These are phyloP conservation scores for Helicoverpa zea DNA, from an alignment of 1,140 invertebrate species.

Conservation along the genomic window DNA sequence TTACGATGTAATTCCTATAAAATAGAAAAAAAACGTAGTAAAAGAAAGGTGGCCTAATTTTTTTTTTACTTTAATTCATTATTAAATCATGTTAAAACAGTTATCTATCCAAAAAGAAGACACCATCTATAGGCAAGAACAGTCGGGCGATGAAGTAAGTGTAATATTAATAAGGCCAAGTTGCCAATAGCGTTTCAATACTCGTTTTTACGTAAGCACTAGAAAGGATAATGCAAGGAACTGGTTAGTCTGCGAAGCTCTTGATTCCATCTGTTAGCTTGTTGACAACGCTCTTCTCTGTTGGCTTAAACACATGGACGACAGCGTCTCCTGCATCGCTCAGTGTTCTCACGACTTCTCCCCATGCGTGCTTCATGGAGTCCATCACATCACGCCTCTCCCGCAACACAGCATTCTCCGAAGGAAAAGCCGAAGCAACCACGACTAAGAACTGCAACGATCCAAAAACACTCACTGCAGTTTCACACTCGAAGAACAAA, in stretches of 20 bases:
- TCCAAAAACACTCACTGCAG: not conserved
- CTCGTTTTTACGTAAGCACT: conserved; percentile 43
- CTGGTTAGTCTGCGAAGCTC: conserved; percentile 63
- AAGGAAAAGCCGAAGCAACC: conserved; percentile 58
- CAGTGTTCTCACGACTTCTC: conserved; percentile 74
- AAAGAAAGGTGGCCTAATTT: too few species aligned
- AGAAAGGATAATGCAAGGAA: conserved; percentile 42
- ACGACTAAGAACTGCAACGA: conserved; percentile 63
- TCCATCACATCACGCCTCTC: conserved; percentile 78
- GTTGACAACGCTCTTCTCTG: conserved; percentile 75
- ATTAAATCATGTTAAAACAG: too few species aligned
- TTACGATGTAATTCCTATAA: too few species aligned
- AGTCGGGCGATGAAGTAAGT: too few species aligned
- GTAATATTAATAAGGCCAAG: too few species aligned
- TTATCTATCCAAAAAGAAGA: too few species aligned
- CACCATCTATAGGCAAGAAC: too few species aligned
- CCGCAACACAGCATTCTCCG: conserved; percentile 46
- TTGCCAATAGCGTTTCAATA: conserved; percentile 14
- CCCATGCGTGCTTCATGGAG: conserved; percentile 78
- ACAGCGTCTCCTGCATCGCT: conserved; percentile 76
- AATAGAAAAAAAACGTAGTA: too few species aligned
- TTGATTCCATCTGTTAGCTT: conserved; percentile 77
- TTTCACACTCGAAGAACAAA: not conserved
- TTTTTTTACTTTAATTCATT: too few species aligned
- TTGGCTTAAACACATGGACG: conserved; percentile 78